Evolutionary conservation across 2,888 invertebrate species (phyloP).

Genomic region (Psylliodes chrysocephalus): DNA sequence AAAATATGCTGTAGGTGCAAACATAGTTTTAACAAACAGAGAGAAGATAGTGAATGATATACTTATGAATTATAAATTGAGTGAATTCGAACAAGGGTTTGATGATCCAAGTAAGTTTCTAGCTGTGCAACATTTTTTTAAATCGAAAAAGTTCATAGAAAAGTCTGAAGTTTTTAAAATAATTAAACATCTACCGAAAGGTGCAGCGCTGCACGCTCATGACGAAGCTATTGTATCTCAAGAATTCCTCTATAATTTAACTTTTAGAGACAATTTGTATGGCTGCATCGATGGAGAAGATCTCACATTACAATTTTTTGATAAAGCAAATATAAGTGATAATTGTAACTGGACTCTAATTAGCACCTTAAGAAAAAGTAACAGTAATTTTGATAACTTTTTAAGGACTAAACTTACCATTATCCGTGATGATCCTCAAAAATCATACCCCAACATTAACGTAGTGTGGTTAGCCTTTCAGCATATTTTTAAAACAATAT

Average conservation of each 20-base stretch:
- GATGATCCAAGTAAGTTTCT: conserved; percentile 63
- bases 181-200: conserved; percentile 78
- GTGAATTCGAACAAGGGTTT: conserved; percentile 56
- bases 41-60: conserved; percentile 55
- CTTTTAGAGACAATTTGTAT: conserved; percentile 29
- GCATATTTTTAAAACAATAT: conserved; percentile 64
- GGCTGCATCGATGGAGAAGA: conserved; percentile 16
- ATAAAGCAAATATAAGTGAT: background rate
- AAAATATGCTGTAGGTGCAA: conserved; percentile 43
- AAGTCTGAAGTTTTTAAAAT: conserved; percentile 73
- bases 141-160: conserved; percentile 69
- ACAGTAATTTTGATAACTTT: conserved; percentile 65
- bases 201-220: conserved; percentile 75
- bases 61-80: conserved; percentile 54
- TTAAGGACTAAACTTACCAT: conserved; percentile 69
- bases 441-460: conserved; percentile 58
- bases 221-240: conserved; percentile 56
- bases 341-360: conserved; percentile 48
- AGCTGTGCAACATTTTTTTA: conserved; percentile 75
- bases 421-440: conserved; percentile 61
- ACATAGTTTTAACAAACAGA: conserved; percentile 57
- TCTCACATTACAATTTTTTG: conserved; percentile 31
- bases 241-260: background rate
- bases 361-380: conserved; percentile 39
- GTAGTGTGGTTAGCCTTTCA: conserved; percentile 68